These are phyloP conservation scores for Myotis davidii DNA, from an alignment of 2,113 vertebrate species.

Conservation along the genomic window DNA sequence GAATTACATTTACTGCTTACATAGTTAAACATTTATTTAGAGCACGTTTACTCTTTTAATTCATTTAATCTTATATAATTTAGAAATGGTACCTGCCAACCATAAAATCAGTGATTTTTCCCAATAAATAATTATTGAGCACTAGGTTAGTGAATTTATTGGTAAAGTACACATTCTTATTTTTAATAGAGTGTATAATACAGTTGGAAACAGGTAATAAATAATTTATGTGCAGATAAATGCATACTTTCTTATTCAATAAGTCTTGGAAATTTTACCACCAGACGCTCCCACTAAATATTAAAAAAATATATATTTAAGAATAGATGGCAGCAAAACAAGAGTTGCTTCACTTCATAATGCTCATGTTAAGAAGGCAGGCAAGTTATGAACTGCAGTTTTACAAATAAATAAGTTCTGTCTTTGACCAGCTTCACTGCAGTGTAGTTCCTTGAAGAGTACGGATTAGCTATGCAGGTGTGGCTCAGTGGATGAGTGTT, in stretches of 20 bases:
- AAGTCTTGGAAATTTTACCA: neutral
- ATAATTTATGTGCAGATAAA: neutral
- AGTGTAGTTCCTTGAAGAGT: neutral
- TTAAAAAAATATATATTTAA: neutral
- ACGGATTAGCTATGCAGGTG: too few species aligned
- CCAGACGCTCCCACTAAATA: neutral
- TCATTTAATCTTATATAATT: neutral
- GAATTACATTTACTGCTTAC: neutral
- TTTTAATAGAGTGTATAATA: neutral
- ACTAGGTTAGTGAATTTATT: neutral
- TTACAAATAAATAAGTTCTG: neutral
- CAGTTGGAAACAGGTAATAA: neutral
- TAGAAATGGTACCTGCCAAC: neutral
- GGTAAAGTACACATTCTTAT: neutral
- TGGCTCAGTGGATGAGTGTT: too few species aligned
- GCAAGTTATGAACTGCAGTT: neutral
- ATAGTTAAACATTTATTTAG: conserved; percentile 8
- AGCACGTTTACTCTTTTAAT: neutral
- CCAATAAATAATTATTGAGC: neutral
- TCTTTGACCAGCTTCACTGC: neutral
- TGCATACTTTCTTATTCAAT: conserved; percentile 17
- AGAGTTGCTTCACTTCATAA: neutral
- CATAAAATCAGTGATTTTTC: neutral
- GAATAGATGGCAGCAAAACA: neutral
- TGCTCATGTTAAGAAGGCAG: neutral